phyloP scores from a whole-genome alignment of 2,797 vertebrate genomes.

The Tolypeutes matacus region DNA sequence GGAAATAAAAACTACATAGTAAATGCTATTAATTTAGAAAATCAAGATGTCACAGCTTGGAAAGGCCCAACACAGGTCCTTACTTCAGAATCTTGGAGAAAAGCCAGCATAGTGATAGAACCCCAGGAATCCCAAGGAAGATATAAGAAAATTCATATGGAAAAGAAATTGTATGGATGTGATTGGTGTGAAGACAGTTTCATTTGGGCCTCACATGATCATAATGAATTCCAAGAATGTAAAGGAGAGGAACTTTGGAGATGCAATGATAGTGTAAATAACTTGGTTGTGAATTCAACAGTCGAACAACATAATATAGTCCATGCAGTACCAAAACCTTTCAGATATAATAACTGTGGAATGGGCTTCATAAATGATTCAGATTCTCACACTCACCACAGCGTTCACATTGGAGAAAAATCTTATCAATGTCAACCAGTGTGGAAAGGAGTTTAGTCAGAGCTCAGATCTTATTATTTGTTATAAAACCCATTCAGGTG shows the following conservation, averaged over 20 bases:
- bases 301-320: not conserved
- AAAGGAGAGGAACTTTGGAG: not conserved
- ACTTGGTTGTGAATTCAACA: not conserved
- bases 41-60: not conserved
- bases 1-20: not conserved
- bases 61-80: not conserved
- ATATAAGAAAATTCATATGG: not conserved
- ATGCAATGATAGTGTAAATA: not conserved
- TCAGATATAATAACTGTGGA: not conserved
- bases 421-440: not conserved
- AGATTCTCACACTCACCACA: not conserved
- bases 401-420: not conserved
- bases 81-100: not conserved
- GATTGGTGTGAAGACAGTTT: accelerated
- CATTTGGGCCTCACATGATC: accelerated
- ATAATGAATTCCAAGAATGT: not conserved
- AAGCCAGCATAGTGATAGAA: not conserved
- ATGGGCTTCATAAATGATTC: not conserved
- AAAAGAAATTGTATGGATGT: not conserved
- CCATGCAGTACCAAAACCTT: not conserved
- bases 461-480: not conserved
- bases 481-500: not conserved
- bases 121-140: not conserved
- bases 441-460: not conserved
- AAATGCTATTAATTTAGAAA: not conserved